Evolutionary conservation across 2,888 invertebrate genomes (phyloP).

Genomic region (Nephrotoma guestfalica): DNA sequence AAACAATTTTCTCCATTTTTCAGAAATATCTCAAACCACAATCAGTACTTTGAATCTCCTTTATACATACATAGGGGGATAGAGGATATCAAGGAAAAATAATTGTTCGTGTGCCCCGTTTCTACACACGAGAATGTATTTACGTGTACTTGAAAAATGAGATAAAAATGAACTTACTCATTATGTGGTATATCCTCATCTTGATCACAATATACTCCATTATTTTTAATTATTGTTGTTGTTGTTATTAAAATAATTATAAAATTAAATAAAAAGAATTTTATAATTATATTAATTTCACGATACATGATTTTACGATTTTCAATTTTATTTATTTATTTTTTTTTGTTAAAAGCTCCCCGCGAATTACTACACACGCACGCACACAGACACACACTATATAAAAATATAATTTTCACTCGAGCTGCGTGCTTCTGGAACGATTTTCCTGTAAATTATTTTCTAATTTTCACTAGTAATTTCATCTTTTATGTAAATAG

Average conservation of each 20-base stretch:
- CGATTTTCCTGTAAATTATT: background rate
- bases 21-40: background rate
- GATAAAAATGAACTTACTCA: slow-evolving; percentile 49
- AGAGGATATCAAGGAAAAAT: background rate
- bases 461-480: background rate
- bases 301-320: background rate
- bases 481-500: background rate
- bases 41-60: background rate
- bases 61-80: background rate
- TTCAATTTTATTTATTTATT: background rate
- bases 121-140: background rate
- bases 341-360: background rate
- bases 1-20: background rate
- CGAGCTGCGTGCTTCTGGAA: background rate
- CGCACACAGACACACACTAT: background rate
- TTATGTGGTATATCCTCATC: slow-evolving; percentile 82
- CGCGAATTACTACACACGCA: background rate
- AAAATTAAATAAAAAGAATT: background rate
- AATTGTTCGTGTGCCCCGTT: background rate
- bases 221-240: background rate
- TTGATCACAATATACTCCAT: slow-evolving; percentile 41
- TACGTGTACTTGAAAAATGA: background rate
- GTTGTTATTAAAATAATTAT: background rate
- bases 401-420: background rate
- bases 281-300: background rate